A percentile compares a stretch with the other conserved stretches of the same genome.
Conservation (phyloP, 2,888 invertebrate species). For the Anodontia alba region DNA sequence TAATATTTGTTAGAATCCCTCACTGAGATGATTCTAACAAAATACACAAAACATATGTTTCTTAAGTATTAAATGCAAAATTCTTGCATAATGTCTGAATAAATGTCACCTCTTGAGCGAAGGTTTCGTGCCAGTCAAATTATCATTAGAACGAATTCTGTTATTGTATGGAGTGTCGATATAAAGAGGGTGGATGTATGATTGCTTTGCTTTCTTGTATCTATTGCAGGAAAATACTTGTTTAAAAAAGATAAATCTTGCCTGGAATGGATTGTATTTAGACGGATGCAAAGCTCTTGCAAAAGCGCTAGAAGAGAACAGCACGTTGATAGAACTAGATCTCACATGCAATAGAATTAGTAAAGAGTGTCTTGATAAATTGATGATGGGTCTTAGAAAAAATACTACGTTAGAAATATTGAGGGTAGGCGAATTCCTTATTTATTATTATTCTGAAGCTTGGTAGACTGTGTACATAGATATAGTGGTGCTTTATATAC, state of each 20-base stretch:
- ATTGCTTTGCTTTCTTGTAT: not conserved
- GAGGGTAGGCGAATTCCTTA: constrained; percentile 63
- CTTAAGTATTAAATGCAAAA: too few species aligned
- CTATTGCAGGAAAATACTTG: constrained; percentile 67
- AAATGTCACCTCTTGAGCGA: too few species aligned
- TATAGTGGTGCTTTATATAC: too few species aligned
- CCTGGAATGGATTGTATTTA: constrained; percentile 78
- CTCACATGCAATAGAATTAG: constrained; percentile 79
- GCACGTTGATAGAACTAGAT: constrained; percentile 73
- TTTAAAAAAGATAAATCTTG: constrained; percentile 69
- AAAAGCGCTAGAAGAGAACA: constrained; percentile 67
- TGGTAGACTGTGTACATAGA: not conserved
- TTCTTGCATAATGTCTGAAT: too few species aligned
- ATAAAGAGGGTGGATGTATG: too few species aligned
- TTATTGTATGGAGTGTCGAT: too few species aligned
- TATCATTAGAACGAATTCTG: too few species aligned
- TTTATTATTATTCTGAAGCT: too few species aligned
- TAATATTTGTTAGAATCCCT: too few species aligned
- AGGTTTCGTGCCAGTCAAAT: too few species aligned
- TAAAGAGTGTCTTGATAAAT: constrained; percentile 73
- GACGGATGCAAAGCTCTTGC: constrained; percentile 74
- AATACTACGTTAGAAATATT: constrained; percentile 72
- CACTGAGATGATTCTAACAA: too few species aligned
- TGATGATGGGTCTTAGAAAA: constrained; percentile 71
- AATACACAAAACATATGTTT: too few species aligned